Conservation (phyloP, 2,113 vertebrate species). For the Murina feae region DNA sequence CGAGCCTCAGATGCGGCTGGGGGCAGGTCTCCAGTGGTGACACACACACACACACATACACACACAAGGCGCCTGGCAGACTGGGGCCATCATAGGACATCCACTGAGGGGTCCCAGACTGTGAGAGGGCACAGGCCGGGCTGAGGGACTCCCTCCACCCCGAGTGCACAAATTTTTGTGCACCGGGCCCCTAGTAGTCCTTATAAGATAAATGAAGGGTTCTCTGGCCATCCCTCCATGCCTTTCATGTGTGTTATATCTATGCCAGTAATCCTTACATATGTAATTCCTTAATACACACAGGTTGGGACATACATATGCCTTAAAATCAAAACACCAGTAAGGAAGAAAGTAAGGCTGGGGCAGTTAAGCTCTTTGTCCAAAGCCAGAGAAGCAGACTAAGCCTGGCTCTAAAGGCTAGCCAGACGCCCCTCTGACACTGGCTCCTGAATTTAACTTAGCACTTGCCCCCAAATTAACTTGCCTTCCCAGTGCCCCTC, state of each 20-base stretch:
- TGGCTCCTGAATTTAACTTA: neutral
- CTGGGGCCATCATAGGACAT: too few relatives aligned
- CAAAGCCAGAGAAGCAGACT: neutral
- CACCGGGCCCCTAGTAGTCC: too few relatives aligned
- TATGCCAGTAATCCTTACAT: neutral
- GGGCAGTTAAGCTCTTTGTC: neutral
- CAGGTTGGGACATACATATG: neutral
- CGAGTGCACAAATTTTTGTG: too few relatives aligned
- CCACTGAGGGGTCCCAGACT: too few relatives aligned
- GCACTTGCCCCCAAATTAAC: neutral
- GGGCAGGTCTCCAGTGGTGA: too few relatives aligned
- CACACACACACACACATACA: too few relatives aligned
- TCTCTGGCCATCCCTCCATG: neutral
- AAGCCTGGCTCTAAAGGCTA: neutral
- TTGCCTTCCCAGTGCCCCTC: neutral
- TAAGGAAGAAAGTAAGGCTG: neutral
- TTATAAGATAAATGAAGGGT: neutral
- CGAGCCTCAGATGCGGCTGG: too few relatives aligned
- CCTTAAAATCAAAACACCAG: neutral
- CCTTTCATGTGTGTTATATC: neutral
- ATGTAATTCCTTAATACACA: neutral
- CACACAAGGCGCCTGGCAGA: too few relatives aligned
- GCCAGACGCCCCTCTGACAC: rapidly evolving
- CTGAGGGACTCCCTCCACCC: too few relatives aligned
- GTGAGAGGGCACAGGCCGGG: too few relatives aligned